Evolutionary conservation across 1,140 invertebrate genomes (phyloP), one percentile per base, ranked within the genome.

Genomic region (Stegodyphus dumicola): DNA sequence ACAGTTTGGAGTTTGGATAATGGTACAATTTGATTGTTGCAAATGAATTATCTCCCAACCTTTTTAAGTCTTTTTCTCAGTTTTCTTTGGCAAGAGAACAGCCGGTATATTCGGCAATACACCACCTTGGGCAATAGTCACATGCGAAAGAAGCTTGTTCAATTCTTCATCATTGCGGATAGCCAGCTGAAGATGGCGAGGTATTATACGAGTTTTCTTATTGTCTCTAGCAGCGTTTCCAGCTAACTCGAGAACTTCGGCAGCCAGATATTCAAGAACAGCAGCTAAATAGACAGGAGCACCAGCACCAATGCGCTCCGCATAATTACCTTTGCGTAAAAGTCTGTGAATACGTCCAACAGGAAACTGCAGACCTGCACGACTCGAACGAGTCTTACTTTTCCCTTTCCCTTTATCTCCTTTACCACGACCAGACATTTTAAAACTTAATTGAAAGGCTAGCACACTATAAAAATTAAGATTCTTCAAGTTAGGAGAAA

Each of bases 121-220:
- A 87, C 95, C 96, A 86, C 95, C 95, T 89, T 95, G 93, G 10
- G 95, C 94, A 87, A 96, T 96, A 2, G 95, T 96, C 0, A 96
- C 95, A 73, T 94, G 94, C 66, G 93, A 92, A 15, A 97, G 89
- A 75, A 96, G 91, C 89, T 93, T 94, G 88, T 94, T 95, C 83
- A 97, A 90, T 89, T 97, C 95, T 88, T 96, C 95, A 90, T 97
- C 96, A 90, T 96, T 96, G 60, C 94, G 92, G 13, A 97, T 94
- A 5, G 95, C 95, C 66, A 96, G 90, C 84, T 96, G 93, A 5
- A 96, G 91, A 89, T 97, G 95, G 71, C 95, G 92, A 0, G 95
- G 96, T 74, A 94, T 94, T 52, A 97, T 94, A 77, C 95, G 92
- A 1, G 92, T 89, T 88, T 91, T 92, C 86, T 92, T 92, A 88